Evolutionary conservation across 2,797 vertebrate genomes (phyloP).

Genomic region (Thripadectes ignobilis): DNA sequence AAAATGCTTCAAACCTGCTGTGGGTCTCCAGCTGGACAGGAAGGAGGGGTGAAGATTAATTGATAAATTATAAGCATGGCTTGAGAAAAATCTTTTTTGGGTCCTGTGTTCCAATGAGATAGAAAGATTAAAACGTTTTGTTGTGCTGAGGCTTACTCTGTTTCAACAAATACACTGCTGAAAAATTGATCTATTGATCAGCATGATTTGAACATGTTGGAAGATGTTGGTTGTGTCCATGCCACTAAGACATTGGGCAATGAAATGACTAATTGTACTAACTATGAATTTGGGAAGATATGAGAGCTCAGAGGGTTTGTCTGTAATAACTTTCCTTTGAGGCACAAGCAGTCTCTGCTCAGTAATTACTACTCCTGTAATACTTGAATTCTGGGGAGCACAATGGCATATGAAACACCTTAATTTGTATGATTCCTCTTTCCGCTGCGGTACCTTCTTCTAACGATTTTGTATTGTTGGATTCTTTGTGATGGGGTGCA

Average conservation of each 20-base stretch:
- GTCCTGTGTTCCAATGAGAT: neutral
- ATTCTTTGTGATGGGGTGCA: neutral
- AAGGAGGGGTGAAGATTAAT: conserved; percentile 24
- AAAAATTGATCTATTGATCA: neutral
- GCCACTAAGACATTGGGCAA: neutral
- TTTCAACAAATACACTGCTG: neutral
- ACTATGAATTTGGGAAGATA: neutral
- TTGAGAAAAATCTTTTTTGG: neutral
- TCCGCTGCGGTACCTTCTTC: neutral
- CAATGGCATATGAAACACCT: neutral
- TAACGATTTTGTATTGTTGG: neutral
- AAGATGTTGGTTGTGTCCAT: neutral
- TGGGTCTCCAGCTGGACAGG: neutral
- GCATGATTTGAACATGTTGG: neutral
- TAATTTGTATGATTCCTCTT: neutral
- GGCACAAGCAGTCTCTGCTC: neutral
- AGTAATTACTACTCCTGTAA: neutral
- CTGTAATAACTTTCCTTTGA: neutral
- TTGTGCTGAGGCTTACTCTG: neutral
- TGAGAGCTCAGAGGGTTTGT: neutral
- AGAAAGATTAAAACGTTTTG: neutral
- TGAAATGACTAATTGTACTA: neutral
- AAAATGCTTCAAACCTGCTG: neutral
- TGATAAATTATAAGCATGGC: conserved; percentile 15
- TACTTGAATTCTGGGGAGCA: neutral